phyloP scores from a whole-genome alignment of 2,113 vertebrate genomes.

The Monarcha castaneiventris region DNA sequence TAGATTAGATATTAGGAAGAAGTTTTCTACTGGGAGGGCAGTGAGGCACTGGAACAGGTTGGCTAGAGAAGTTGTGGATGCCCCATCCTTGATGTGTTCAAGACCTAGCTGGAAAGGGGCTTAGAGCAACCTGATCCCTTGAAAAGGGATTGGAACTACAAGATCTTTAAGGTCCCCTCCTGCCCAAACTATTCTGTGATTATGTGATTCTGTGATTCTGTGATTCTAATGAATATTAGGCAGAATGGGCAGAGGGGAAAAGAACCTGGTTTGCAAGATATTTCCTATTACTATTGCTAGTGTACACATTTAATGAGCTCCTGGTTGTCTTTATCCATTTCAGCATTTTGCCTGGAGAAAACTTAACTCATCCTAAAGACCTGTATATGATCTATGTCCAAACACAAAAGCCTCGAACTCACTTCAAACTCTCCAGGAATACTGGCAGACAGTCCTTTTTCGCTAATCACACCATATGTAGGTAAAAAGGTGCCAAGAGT shows the following conservation, averaged over 20 bases:
- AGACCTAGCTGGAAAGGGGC: background rate
- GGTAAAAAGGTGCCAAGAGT: slow-evolving; percentile 43
- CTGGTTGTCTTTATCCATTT: background rate
- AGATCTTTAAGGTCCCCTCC: background rate
- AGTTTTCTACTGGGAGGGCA: background rate
- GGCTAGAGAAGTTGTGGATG: too few relatives aligned
- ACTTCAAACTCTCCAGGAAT: background rate
- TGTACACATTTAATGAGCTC: background rate
- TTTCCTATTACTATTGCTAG: background rate
- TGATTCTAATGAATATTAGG: background rate
- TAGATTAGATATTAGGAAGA: background rate
- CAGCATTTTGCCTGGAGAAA: background rate
- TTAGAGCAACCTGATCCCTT: background rate
- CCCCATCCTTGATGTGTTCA: background rate
- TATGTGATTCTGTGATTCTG: background rate
- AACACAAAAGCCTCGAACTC: background rate
- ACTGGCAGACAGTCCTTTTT: slow-evolving; percentile 5
- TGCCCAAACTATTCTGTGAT: background rate
- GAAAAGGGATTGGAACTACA: background rate
- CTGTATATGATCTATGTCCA: background rate
- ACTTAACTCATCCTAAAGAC: background rate
- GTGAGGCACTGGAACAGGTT: background rate
- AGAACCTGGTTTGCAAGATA: background rate
- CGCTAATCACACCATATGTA: slow-evolving; percentile 47
- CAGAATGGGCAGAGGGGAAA: accelerated